Evolutionary conservation across 1,140 invertebrate species (phyloP).

Genomic region (Drosophila bipectinata): DNA sequence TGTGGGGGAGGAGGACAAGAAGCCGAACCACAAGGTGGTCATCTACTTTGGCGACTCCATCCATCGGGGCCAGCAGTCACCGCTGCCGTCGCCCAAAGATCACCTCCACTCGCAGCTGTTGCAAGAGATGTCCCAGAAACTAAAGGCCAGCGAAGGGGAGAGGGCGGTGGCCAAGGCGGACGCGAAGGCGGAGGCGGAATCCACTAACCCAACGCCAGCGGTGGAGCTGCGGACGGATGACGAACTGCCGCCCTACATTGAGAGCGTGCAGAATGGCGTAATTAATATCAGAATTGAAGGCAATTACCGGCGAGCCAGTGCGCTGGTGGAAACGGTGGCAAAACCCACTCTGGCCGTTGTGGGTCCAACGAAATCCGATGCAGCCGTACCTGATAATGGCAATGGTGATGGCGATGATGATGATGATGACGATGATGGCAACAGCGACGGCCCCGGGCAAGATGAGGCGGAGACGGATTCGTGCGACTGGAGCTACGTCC

Average conservation of each 20-base stretch:
- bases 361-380: slow-evolving; percentile 84
- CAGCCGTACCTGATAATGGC: slow-evolving; percentile 12
- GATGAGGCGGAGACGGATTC: slow-evolving; percentile 83
- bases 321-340: slow-evolving; percentile 85
- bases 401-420: slow-evolving; percentile 62
- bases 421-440: slow-evolving; percentile 55
- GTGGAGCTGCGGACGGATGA: slow-evolving; percentile 83
- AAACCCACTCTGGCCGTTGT: slow-evolving; percentile 74
- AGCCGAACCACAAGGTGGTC: slow-evolving; percentile 87
- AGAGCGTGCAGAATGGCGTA: slow-evolving; percentile 86
- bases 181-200: slow-evolving; percentile 3
- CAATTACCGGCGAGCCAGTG: slow-evolving; percentile 86
- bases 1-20: slow-evolving; percentile 30
- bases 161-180: neutral
- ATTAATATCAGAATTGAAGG: slow-evolving; percentile 88
- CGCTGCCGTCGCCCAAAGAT: slow-evolving; percentile 45
- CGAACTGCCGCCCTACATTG: slow-evolving; percentile 84
- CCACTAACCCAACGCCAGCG: neutral
- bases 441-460: slow-evolving; percentile 76
- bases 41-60: slow-evolving; percentile 89
- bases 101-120: slow-evolving; percentile 61
- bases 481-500: slow-evolving; percentile 89
- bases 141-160: slow-evolving; percentile 41
- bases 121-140: slow-evolving; percentile 75
- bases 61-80: slow-evolving; percentile 62